These are phyloP conservation scores for Hemibagrus wyckioides DNA, from an alignment of 2,113 vertebrate genomes.

Conservation along the genomic window DNA sequence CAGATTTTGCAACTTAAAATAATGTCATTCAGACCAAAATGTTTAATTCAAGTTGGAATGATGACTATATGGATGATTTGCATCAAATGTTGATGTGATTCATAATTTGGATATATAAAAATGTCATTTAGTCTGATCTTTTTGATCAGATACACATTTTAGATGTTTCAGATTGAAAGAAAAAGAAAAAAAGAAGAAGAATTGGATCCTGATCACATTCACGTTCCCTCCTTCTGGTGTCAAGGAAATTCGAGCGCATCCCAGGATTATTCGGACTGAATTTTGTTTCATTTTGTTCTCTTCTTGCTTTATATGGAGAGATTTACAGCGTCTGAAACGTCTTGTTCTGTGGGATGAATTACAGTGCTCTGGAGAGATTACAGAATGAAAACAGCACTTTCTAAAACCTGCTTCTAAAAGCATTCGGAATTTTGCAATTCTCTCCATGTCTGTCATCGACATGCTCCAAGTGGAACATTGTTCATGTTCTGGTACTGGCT, in stretches of 20 bases:
- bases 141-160: neutral
- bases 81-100: too few relatives aligned
- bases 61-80: too few relatives aligned
- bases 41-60: too few relatives aligned
- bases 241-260: conserved; percentile 11
- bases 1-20: too few relatives aligned
- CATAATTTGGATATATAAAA: too few relatives aligned
- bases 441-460: conserved; percentile 59
- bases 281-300: conserved; percentile 49
- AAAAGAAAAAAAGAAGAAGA: neutral
- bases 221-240: neutral
- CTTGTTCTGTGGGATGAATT: conserved; percentile 62
- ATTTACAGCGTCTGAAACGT: conserved; percentile 48
- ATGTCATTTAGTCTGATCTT: neutral
- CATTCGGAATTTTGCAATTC: conserved; percentile 56
- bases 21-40: too few relatives aligned
- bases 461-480: conserved; percentile 36
- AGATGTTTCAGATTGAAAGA: neutral
- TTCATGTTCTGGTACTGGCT: neutral
- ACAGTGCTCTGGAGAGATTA: conserved; percentile 62
- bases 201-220: neutral
- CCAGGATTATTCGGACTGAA: conserved; percentile 36
- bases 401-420: conserved; percentile 43
- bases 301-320: conserved; percentile 53
- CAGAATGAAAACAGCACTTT: conserved; percentile 25